Evolutionary conservation across 1,140 invertebrate species (phyloP).

Genomic region (Bradysia coprophila): DNA sequence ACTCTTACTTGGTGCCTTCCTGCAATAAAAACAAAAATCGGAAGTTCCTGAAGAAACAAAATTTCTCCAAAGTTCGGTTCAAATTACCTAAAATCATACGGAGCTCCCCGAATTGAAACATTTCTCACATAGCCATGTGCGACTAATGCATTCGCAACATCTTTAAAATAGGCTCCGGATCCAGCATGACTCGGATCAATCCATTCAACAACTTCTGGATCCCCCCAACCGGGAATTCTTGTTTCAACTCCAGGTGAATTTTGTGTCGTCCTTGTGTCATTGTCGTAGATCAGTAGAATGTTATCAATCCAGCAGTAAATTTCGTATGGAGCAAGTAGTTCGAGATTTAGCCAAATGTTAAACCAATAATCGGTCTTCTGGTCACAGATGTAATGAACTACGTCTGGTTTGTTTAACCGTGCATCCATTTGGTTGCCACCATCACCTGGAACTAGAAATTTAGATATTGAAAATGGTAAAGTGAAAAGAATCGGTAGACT

Average conservation of each 20-base stretch:
- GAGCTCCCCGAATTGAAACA: constrained; percentile 70
- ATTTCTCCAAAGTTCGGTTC: too few species aligned
- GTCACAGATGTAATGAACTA: constrained; percentile 71
- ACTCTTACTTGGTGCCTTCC: constrained; percentile 84
- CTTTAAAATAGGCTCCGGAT: constrained; percentile 71
- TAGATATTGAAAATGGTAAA: too few species aligned
- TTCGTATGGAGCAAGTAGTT: constrained; percentile 71
- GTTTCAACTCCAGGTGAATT: constrained; percentile 82
- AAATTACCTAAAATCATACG: constrained; percentile 98
- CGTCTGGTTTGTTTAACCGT: constrained; percentile 63
- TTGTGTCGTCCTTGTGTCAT: constrained; percentile 58
- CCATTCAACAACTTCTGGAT: constrained; percentile 76
- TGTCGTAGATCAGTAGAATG: constrained; percentile 76
- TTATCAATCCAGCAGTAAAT: constrained; percentile 98
- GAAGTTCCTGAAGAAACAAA: too few species aligned
- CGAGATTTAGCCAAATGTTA: constrained; percentile 91
- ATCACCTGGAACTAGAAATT: constrained; percentile 88
- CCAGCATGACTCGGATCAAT: constrained; percentile 66
- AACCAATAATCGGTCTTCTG: constrained; percentile 72
- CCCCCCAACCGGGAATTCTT: constrained; percentile 74
- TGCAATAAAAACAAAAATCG: too few species aligned
- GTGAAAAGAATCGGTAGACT: too few species aligned
- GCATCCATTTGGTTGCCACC: constrained; percentile 90
- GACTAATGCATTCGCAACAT: constrained; percentile 63
- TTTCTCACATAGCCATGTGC: constrained; percentile 65